Conservation (phyloP, 2,888 invertebrate genomes). For the Endomychus coccineus region DNA sequence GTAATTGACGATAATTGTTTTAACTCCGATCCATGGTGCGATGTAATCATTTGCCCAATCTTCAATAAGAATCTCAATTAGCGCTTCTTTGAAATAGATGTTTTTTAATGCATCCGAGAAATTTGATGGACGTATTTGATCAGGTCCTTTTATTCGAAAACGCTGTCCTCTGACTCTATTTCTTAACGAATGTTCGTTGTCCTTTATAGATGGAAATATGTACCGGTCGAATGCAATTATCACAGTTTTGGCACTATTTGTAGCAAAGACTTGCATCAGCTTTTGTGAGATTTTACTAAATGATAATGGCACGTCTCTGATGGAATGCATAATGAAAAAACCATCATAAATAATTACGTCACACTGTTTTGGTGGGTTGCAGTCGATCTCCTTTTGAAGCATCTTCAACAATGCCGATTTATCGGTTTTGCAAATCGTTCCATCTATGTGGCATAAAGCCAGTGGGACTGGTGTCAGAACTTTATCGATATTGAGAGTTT, state of each 20-base stretch:
- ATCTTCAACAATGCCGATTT: slow-evolving; percentile 24
- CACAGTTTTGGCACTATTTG: slow-evolving; percentile 6
- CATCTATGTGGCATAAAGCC: slow-evolving; percentile 25
- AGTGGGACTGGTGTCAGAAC: slow-evolving; percentile 25
- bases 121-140: slow-evolving; percentile 20
- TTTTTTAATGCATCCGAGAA: slow-evolving; percentile 22
- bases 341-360: slow-evolving; percentile 25
- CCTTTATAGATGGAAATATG: slow-evolving; percentile 20
- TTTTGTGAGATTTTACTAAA: slow-evolving; percentile 23
- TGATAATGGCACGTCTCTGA: slow-evolving; percentile 19
- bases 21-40: slow-evolving; percentile 16
- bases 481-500: slow-evolving; percentile 22
- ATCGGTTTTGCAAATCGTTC: slow-evolving; percentile 24
- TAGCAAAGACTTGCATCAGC: slow-evolving; percentile 14
- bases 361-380: not conserved
- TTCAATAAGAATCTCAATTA: slow-evolving; percentile 21
- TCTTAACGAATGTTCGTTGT: slow-evolving; percentile 19
- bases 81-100: slow-evolving; percentile 22
- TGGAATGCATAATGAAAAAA: slow-evolving; percentile 25
- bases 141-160: slow-evolving; percentile 19
- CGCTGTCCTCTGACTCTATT: slow-evolving; percentile 10
- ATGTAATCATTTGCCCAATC: slow-evolving; percentile 20
- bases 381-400: no score
- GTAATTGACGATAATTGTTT: slow-evolving; percentile 20
- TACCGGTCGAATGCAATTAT: slow-evolving; percentile 14